Base-by-base conservation (phyloP, 2,888 invertebrate species). In the Encarsia formosa region DNA sequence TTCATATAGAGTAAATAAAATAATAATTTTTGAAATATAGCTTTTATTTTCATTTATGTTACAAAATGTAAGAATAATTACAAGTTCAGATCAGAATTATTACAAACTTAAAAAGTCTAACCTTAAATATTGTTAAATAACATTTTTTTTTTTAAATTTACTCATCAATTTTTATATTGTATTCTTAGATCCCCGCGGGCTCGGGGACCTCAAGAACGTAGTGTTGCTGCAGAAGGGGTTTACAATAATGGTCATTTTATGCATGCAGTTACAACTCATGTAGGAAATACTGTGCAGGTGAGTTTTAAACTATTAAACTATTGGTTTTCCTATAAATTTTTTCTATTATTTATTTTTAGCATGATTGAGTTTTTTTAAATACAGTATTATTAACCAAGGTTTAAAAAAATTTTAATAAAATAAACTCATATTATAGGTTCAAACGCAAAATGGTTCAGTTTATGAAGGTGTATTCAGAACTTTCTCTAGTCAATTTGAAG, bases 401-500 rank as follows among this genome's bases (percentile, higher is more conserved):
- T 11, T 11, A n/a, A n/a, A n/a, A n/a, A n/a, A n/a, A n/a, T n/a
- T n/a, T n/a, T n/a, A n/a, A n/a, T 5, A 19, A 35, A 37, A 20
- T 43, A 8, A 18, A 29, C 13, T 5, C 26, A 22, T 43, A 26
- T 60, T 54, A n/a, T 59, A 77, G 76, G 83, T 91, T 64, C 85
- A 87, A 67, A 87, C 91, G 48, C 85, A 86, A 71, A 89, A 91
- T 63, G 92, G 91, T 60, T 83, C 84, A 63, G 77, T 87, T 50
- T 93, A 87, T 81, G 93, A 94, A 77, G 94, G 94, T 19, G 84
- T 94, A 56, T 89, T 94, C 71, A 85, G 86, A 71, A 92, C 94
- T 32, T 91, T 92, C 76, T 92, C 92, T 61, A 83, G 87, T 65
- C 83, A 86, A 74, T 92, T 93, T 76, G 92, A 93, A 71, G 83